These are phyloP conservation scores for Haliclona indistincta DNA, from an alignment of 37 sponge, comb jelly and placozoan genomes.

Conservation along the genomic window DNA sequence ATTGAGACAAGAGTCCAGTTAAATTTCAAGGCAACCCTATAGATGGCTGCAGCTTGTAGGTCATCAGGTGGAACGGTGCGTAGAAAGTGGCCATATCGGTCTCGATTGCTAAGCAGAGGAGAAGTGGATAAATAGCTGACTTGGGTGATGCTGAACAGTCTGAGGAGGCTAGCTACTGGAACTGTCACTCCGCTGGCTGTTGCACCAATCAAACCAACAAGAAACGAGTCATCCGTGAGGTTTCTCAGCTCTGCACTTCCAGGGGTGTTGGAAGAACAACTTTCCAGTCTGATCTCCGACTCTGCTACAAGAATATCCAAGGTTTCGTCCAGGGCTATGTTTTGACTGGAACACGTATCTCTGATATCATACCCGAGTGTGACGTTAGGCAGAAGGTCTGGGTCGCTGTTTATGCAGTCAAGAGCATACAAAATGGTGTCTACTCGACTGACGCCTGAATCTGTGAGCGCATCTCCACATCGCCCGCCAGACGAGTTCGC, in stretches of 20 bases:
- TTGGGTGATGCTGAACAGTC: constrained; percentile 74
- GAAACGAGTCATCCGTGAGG: constrained; percentile 6
- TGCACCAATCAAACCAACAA: constrained; percentile 75
- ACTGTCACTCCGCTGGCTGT: constrained; percentile 65
- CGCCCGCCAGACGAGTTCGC: constrained; percentile 15
- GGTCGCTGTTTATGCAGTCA: constrained; percentile 56
- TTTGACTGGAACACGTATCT: constrained; percentile 67
- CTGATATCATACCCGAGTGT: constrained; percentile 71
- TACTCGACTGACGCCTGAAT: constrained; percentile 76
- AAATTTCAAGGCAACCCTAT: constrained; percentile 53
- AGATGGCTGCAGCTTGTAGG: constrained; percentile 83
- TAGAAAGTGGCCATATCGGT: constrained; percentile 76
- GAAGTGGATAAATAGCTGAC: constrained; percentile 86
- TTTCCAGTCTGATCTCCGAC: constrained; percentile 17
- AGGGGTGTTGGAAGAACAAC: neutral
- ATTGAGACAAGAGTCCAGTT: constrained; percentile 69
- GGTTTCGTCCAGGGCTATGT: constrained; percentile 53
- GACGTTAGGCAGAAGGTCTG: constrained; percentile 38
- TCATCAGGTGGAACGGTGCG: constrained; percentile 90
- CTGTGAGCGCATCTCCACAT: constrained; percentile 38
- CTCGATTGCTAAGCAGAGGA: constrained; percentile 70
- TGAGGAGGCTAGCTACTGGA: constrained; percentile 68
- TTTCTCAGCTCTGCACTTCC: constrained; percentile 28
- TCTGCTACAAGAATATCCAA: constrained; percentile 33
- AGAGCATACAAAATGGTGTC: constrained; percentile 85